phyloP scores from a whole-genome alignment of 2,113 vertebrate genomes.

The Alligator mississippiensis region DNA sequence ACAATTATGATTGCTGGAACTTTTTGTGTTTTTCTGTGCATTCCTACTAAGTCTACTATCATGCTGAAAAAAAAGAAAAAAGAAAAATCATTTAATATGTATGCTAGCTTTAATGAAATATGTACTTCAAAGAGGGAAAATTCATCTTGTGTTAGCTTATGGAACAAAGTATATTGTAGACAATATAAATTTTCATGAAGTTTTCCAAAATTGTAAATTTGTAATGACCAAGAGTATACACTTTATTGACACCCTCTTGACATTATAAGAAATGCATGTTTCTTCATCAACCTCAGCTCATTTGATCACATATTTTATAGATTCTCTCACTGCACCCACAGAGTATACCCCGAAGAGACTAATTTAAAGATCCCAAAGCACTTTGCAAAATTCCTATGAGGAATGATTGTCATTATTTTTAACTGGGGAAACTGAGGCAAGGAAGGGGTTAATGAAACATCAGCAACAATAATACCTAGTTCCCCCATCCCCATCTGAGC shows the following conservation, averaged over 20 bases:
- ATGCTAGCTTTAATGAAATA: conserved; percentile 51
- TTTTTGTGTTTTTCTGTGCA: conserved; percentile 65
- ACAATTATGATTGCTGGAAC: conserved; percentile 62
- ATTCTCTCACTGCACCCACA: background rate
- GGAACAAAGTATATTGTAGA: conserved; percentile 57
- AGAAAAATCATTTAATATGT: conserved; percentile 48
- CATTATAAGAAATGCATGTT: background rate
- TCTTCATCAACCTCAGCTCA: background rate
- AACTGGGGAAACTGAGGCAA: background rate
- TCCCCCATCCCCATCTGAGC: too few relatives aligned
- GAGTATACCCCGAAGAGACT: background rate
- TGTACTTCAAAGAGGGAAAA: conserved; percentile 48
- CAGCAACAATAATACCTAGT: too few relatives aligned
- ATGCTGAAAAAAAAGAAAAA: conserved; percentile 57
- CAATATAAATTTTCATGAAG: conserved; percentile 10
- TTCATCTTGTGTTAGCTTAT: conserved; percentile 18
- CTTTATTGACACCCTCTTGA: conserved; percentile 32
- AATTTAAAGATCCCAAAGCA: background rate
- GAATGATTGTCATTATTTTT: background rate
- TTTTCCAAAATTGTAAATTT: conserved; percentile 48
- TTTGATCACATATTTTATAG: background rate
- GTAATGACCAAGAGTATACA: conserved; percentile 53
- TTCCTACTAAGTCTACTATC: conserved; percentile 66
- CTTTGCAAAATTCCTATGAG: background rate
- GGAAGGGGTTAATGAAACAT: too few relatives aligned